These are phyloP conservation scores for Polylopha cassiicola DNA, from an alignment of 2,888 invertebrate genomes.

Conservation along the genomic window DNA sequence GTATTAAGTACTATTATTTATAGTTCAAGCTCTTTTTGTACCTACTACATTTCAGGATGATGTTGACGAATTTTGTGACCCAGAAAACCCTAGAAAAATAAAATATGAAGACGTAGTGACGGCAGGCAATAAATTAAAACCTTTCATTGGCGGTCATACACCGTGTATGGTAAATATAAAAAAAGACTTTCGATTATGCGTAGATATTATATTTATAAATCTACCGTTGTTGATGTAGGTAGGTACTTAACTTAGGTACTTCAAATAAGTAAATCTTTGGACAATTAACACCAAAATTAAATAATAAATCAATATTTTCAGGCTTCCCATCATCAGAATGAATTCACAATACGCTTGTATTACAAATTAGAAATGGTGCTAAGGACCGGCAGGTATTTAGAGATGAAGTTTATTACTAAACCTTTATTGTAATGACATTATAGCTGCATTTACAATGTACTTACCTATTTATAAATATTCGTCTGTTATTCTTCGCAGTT, in stretches of 20 bases:
- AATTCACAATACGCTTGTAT: slow-evolving; percentile 42
- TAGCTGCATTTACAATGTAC: neutral
- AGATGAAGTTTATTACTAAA: neutral
- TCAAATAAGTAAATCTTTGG: no score
- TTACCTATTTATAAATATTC: neutral
- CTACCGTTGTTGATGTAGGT: no score
- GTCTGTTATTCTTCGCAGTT: slow-evolving; percentile 58
- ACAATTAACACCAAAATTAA: neutral
- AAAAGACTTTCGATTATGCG: neutral
- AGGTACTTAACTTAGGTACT: no score
- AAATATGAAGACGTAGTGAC: slow-evolving; percentile 46
- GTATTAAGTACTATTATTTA: no score
- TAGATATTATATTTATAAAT: no score
- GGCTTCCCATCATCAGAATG: slow-evolving; percentile 48
- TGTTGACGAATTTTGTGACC: slow-evolving; percentile 61
- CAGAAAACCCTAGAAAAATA: slow-evolving; percentile 50
- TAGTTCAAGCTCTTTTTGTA: neutral
- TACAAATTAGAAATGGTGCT: slow-evolving; percentile 51
- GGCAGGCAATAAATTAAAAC: slow-evolving; percentile 39
- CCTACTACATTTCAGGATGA: slow-evolving; percentile 47
- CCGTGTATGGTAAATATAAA: slow-evolving; percentile 46
- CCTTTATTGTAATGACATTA: no score
- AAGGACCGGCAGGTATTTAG: slow-evolving; percentile 45
- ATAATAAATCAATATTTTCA: slow-evolving; percentile 31
- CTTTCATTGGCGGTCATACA: slow-evolving; percentile 37